Conservation (phyloP, 2,888 invertebrate species). For the Danaus chrysippus region DNA sequence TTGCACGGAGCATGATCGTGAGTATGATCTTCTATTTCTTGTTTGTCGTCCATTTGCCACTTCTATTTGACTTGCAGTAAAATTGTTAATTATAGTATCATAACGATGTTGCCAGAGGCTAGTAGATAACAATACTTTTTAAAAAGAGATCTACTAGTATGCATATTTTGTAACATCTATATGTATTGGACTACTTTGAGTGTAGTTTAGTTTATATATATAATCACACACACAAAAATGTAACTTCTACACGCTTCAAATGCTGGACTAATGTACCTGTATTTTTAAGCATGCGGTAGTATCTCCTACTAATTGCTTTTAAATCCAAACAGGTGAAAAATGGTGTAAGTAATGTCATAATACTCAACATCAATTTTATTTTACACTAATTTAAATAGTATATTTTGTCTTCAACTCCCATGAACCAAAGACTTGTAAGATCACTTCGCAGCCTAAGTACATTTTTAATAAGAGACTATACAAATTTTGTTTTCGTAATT, state of each 20-base stretch:
- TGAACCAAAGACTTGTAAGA: too few species aligned
- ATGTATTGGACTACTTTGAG: conserved; percentile 44
- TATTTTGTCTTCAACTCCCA: too few species aligned
- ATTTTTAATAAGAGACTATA: too few species aligned
- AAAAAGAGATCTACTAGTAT: background rate
- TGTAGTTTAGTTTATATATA: conserved; percentile 47
- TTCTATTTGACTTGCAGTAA: conserved; percentile 18
- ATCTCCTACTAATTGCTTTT: conserved; percentile 28
- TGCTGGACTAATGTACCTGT: conserved; percentile 38
- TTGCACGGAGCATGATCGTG: conserved; percentile 95
- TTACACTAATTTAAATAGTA: background rate
- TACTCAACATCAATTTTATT: background rate
- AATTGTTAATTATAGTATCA: conserved; percentile 8
- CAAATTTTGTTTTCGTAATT: too few species aligned
- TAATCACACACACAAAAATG: conserved; percentile 25
- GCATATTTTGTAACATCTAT: conserved; percentile 69
- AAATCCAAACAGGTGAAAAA: conserved; percentile 18
- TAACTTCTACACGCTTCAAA: conserved; percentile 45
- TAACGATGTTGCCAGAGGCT: conserved; percentile 48
- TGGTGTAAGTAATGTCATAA: conserved; percentile 17
- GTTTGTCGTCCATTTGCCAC: conserved; percentile 31
- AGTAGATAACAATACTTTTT: background rate
- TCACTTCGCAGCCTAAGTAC: too few species aligned
- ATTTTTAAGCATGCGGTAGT: conserved; percentile 41
- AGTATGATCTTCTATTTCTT: conserved; percentile 78